A percentile compares a stretch with the other conserved stretches of the same genome.
phyloP scores from a whole-genome alignment of 2,797 vertebrate genomes.

The Fratercula arctica region DNA sequence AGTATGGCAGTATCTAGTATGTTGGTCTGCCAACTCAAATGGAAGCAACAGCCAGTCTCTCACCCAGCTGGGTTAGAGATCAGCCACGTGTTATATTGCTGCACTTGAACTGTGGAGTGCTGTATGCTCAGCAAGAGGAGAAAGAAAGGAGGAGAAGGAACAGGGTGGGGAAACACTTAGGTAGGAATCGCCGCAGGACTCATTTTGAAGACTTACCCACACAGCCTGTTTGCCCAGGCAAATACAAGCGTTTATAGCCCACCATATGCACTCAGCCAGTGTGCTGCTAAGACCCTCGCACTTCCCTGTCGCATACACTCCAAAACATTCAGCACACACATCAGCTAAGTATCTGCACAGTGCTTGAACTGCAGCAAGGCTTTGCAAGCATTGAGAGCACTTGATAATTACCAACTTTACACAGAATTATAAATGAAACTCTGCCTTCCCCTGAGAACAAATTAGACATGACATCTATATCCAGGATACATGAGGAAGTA shows the following conservation, averaged over 20 bases:
- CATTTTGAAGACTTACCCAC: not conserved
- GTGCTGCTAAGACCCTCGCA: not conserved
- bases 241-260: not conserved
- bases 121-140: not conserved
- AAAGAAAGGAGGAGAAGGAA: not conserved
- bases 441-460: not conserved
- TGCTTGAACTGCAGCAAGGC: not conserved
- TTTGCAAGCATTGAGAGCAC: not conserved
- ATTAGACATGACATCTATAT: not conserved
- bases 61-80: not conserved
- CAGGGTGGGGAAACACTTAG: not conserved
- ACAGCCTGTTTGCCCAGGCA: not conserved
- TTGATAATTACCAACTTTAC: not conserved
- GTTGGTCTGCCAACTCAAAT: not conserved
- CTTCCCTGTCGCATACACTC: not conserved
- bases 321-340: not conserved
- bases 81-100: not conserved
- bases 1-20: not conserved
- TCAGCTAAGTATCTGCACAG: not conserved
- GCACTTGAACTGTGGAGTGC: not conserved
- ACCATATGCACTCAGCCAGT: not conserved
- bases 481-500: not conserved
- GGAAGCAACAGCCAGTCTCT: not conserved
- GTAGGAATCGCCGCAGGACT: not conserved
- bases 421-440: not conserved